Evolutionary conservation across 2,797 vertebrate species (phyloP).

Genomic region (Hylomyscus alleni): DNA sequence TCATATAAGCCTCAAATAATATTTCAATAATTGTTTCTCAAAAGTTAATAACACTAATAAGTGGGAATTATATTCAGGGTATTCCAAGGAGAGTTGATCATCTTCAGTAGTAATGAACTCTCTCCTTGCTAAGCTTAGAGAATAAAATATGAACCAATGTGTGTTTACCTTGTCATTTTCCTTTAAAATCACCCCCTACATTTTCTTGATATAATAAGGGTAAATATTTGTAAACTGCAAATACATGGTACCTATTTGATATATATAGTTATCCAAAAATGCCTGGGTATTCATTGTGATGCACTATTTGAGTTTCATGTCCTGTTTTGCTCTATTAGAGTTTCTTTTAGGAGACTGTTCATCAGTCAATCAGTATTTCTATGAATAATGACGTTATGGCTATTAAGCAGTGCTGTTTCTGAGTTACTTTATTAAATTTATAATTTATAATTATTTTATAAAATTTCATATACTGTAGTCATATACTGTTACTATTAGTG

Average conservation of each 20-base stretch:
- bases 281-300: background rate
- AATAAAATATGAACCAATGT: background rate
- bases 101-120: background rate
- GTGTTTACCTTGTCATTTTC: background rate
- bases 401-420: background rate
- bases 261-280: background rate
- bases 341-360: background rate
- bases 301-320: too few species aligned
- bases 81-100: background rate
- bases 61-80: background rate
- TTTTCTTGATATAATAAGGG: background rate
- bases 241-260: background rate
- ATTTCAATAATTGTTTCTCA: background rate
- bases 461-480: background rate
- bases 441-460: background rate
- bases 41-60: slow-evolving; percentile 8
- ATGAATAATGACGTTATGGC: background rate
- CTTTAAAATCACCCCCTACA: background rate
- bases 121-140: background rate
- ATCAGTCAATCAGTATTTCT: background rate
- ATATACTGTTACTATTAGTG: background rate
- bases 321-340: background rate
- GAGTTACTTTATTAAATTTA: background rate
- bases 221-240: background rate
- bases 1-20: background rate